These are phyloP conservation scores for Maniola jurtina DNA, from an alignment of 1,140 invertebrate species.

Conservation along the genomic window DNA sequence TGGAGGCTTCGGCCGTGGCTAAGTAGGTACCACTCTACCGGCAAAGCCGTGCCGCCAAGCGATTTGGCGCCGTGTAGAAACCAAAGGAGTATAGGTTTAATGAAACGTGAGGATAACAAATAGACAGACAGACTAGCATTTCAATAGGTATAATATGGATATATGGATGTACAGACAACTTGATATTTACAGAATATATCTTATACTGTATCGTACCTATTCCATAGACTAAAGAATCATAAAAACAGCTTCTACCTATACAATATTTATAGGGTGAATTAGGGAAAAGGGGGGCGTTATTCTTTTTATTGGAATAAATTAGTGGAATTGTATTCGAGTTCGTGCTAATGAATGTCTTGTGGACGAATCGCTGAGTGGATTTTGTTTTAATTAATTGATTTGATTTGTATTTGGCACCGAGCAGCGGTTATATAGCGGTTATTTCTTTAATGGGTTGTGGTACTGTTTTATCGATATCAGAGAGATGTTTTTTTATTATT, in stretches of 20 bases:
- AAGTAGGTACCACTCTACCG: no score
- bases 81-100: no score
- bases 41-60: no score
- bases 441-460: conserved; percentile 19
- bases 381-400: conserved; percentile 69
- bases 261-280: conserved; percentile 7
- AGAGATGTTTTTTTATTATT: background rate
- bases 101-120: no score
- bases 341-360: conserved; percentile 65
- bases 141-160: no score
- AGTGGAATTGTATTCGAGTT: conserved; percentile 58
- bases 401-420: conserved; percentile 52
- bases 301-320: conserved; percentile 71
- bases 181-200: no score
- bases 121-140: no score
- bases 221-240: no score
- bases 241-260: background rate
- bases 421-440: conserved; percentile 30
- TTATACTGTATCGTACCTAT: no score
- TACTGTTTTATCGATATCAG: background rate
- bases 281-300: conserved; percentile 22
- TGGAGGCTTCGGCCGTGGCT: no score
- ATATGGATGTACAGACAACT: no score
- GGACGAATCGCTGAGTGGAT: conserved; percentile 45
- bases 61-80: no score